Evolutionary conservation across 2,113 vertebrate species (phyloP).

Genomic region (Entomyzon cyanotis): DNA sequence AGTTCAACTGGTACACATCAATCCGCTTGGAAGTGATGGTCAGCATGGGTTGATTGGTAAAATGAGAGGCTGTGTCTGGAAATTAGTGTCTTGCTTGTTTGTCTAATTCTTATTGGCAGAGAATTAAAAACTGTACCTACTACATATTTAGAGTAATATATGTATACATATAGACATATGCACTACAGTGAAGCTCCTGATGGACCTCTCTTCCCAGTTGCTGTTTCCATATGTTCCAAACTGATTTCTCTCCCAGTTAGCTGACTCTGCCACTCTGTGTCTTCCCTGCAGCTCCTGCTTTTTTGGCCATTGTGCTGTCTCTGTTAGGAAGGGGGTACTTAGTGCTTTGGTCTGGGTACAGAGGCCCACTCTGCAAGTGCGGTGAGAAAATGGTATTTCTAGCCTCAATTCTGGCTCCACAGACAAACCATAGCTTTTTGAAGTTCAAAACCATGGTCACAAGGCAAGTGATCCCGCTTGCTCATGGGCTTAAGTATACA

Average conservation of each 20-base stretch:
- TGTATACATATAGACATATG: too few species aligned
- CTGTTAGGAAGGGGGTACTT: not conserved
- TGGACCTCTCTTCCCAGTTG: not conserved
- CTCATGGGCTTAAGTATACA: not conserved
- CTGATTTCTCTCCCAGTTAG: not conserved
- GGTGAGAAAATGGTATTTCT: not conserved
- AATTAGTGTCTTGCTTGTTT: not conserved
- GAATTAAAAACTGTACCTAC: not conserved
- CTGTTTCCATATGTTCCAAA: not conserved
- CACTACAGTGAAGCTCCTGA: not conserved
- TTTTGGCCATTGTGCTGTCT: not conserved
- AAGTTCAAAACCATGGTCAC: not conserved
- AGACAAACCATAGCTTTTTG: not conserved
- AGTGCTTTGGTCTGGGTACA: not conserved
- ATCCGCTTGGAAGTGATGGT: not conserved
- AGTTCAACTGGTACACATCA: accelerated
- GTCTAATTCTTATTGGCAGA: not conserved
- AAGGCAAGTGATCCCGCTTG: not conserved
- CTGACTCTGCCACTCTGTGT: not conserved
- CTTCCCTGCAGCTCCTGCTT: not conserved
- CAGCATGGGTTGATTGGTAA: not conserved
- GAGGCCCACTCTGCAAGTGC: not conserved
- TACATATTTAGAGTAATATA: not conserved
- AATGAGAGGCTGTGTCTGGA: not conserved
- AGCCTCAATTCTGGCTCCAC: not conserved